These are phyloP conservation scores for Drosophila mauritiana DNA, from an alignment of 1,140 invertebrate genomes.

Conservation along the genomic window DNA sequence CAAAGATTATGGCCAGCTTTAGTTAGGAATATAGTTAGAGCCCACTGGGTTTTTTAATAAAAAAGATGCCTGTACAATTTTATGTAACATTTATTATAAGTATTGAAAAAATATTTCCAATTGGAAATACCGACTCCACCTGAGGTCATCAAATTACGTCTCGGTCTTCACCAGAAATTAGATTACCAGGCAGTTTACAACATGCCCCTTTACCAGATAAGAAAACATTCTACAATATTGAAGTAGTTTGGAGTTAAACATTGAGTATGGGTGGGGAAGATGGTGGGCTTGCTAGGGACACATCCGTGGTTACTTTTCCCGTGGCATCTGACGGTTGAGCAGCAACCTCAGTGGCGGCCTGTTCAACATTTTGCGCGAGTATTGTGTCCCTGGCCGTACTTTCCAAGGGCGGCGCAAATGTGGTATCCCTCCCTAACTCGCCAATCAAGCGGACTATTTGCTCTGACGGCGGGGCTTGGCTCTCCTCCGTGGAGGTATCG, in stretches of 20 bases:
- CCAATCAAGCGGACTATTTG: not conserved
- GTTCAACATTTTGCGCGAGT: slow-evolving; percentile 42
- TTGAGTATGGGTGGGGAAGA: slow-evolving; percentile 10
- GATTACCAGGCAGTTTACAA: slow-evolving; percentile 1
- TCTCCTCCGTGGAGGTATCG: not conserved
- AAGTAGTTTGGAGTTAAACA: not conserved
- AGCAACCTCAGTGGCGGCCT: slow-evolving; percentile 22
- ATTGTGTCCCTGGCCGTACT: slow-evolving; percentile 55
- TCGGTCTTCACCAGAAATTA: not conserved
- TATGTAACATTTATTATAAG: not conserved
- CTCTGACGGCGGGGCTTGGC: not conserved
- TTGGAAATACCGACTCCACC: too few species aligned
- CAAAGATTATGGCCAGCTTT: slow-evolving; percentile 58
- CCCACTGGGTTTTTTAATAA: slow-evolving; percentile 30
- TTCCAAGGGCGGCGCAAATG: slow-evolving; percentile 58
- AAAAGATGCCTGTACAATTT: not conserved
- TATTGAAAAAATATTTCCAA: too few species aligned
- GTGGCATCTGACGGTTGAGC: not conserved
- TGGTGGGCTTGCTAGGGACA: slow-evolving; percentile 1
- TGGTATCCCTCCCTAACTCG: slow-evolving; percentile 34
- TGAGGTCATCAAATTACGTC: too few species aligned
- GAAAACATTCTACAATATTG: not conserved
- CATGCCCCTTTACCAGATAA: not conserved
- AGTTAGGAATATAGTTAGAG: slow-evolving; percentile 32
- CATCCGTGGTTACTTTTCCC: not conserved